These are phyloP conservation scores for Menidia menidia DNA, from an alignment of 2,797 vertebrate genomes.

Conservation along the genomic window DNA sequence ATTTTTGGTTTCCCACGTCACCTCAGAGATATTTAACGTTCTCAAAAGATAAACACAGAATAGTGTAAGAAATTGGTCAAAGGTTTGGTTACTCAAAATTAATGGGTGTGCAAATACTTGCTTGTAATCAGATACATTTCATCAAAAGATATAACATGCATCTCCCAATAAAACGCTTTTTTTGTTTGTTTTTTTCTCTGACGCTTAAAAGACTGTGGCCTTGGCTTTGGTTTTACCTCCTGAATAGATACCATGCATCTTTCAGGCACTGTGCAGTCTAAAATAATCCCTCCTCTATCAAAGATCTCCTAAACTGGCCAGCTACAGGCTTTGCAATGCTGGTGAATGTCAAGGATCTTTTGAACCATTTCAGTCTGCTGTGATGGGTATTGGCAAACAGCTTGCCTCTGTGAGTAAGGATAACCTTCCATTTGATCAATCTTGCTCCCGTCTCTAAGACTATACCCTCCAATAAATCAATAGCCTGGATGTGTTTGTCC, in stretches of 20 bases:
- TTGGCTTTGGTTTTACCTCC: slow-evolving; percentile 17
- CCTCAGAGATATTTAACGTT: too few relatives aligned
- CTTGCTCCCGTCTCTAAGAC: slow-evolving; percentile 80
- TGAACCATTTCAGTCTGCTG: slow-evolving; percentile 78
- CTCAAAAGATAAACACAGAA: too few relatives aligned
- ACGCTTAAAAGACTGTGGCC: not conserved
- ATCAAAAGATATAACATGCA: not conserved
- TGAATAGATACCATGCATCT: not conserved
- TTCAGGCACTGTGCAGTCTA: slow-evolving; percentile 3
- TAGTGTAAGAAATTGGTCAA: too few relatives aligned
- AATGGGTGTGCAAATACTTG: too few relatives aligned
- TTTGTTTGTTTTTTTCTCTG: not conserved
- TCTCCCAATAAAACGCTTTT: not conserved
- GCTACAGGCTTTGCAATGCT: slow-evolving; percentile 46
- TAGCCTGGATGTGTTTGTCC: slow-evolving; percentile 80
- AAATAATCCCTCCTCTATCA: slow-evolving; percentile 23
- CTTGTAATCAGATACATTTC: not conserved
- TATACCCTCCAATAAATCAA: slow-evolving; percentile 84
- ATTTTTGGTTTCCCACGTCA: too few relatives aligned
- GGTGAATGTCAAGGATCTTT: slow-evolving; percentile 74
- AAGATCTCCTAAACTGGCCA: slow-evolving; percentile 33
- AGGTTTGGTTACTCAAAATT: too few relatives aligned
- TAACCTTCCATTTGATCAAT: slow-evolving; percentile 86
- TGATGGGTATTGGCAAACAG: slow-evolving; percentile 86
- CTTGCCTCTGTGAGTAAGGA: slow-evolving; percentile 84